Base-by-base conservation (phyloP, 2,797 vertebrate species). In the Anguilla pacifica region DNA sequence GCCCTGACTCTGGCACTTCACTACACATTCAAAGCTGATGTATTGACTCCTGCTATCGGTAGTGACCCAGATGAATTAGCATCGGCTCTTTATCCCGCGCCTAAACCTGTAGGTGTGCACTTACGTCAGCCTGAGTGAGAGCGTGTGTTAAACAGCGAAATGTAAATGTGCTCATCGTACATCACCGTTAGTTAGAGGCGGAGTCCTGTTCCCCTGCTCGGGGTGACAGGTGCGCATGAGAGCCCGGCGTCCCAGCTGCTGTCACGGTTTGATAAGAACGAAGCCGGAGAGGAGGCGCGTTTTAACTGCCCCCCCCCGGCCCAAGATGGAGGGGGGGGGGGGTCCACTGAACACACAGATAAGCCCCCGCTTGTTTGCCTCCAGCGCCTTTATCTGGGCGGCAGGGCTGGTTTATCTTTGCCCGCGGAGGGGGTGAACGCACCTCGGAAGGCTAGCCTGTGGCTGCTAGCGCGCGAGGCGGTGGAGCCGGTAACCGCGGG, bases 321-420 rank as follows among this genome's bases (percentile, higher is more conserved):
- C 39, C 3, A 46, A 74, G 51, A 25, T 11, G 19, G n/a, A 57
- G 31, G 25, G 51, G n/a, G 57, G 51, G n/a, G 43, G 31, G 25
- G 51, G 17, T 22, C 81, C 61, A 61, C 81, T 88, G 87, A 74
- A 77, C 35, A 85, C 67, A 35, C 53, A 79, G 87, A 87, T 87
- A 87, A 87, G 83, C 28, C 31, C 83, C 51, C 53, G 43, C 49
- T 53, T 59, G 85, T 86, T 22, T 77, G 70, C 28, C 31, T 35
- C 39, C 19, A 53, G 55, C 11, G 28, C 7, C 67, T 11, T 77
- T 85, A 88, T 85, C 87, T 88, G 28, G 28, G 51, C 25, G 28
- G 59, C 53, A 39, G 61, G 43, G 35, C 13, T 28, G 7, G 9
- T 59, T 59, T 35, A 85, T 35, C 49, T 25, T 84, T 84, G n/a